phyloP scores from a whole-genome alignment of 2,888 invertebrate genomes.

The Drosophila macrospina region DNA sequence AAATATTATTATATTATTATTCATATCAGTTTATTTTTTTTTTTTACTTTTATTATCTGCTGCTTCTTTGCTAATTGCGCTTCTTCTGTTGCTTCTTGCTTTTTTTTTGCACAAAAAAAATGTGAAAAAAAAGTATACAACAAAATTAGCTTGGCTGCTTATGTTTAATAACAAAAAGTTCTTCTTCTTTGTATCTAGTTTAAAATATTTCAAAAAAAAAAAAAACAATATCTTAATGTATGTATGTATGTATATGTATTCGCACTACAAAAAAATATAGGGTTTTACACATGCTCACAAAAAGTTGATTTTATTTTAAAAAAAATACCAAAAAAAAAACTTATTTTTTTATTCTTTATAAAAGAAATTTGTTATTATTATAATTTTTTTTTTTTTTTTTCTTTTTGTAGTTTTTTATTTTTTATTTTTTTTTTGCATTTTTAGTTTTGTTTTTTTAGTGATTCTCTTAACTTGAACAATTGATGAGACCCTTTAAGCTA shows the following conservation, averaged over 20 bases:
- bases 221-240: slow-evolving; percentile 28
- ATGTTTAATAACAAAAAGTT: slow-evolving; percentile 67
- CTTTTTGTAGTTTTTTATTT: not conserved
- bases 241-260: slow-evolving; percentile 7
- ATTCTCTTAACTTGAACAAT: slow-evolving; percentile 48
- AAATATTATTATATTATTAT: slow-evolving; percentile 16
- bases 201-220: slow-evolving; percentile 64
- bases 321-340: slow-evolving; percentile 43
- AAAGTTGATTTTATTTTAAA: slow-evolving; percentile 32
- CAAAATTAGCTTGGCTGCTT: slow-evolving; percentile 79
- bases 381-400: slow-evolving; percentile 1
- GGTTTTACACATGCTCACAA: slow-evolving; percentile 53
- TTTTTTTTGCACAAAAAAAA: slow-evolving; percentile 25
- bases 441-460: not conserved
- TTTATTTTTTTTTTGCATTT: slow-evolving; percentile 2
- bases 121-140: slow-evolving; percentile 46
- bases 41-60: not conserved
- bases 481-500: slow-evolving; percentile 36
- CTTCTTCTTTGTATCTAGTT: slow-evolving; percentile 25
- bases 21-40: slow-evolving; percentile 12
- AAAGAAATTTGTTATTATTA: slow-evolving; percentile 40
- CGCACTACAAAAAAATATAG: slow-evolving; percentile 59
- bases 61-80: slow-evolving; percentile 53
- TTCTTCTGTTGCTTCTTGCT: slow-evolving; percentile 15
- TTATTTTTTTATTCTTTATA: slow-evolving; percentile 28